Conservation (phyloP, 2,888 invertebrate genomes). For the Strigamia maritima region DNA sequence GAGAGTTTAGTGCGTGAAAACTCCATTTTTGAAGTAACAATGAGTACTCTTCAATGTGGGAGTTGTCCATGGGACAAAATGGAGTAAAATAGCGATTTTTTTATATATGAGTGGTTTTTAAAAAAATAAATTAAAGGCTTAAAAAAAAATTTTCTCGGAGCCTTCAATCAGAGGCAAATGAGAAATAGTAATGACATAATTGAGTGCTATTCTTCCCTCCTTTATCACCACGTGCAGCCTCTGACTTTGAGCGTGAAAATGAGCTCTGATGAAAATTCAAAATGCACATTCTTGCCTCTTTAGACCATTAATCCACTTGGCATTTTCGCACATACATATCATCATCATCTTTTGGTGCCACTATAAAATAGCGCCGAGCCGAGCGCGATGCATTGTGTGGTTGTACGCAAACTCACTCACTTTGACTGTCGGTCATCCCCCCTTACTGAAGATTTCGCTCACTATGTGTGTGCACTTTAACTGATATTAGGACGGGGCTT, state of each 20-base stretch:
- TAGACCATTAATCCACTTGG: neutral
- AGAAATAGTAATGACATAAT: neutral
- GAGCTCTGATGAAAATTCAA: neutral
- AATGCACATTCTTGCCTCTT: neutral
- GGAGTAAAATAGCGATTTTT: too few species aligned
- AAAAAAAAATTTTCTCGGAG: too few species aligned
- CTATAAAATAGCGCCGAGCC: neutral
- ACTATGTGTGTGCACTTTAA: neutral
- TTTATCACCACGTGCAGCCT: neutral
- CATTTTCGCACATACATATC: neutral
- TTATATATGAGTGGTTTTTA: too few species aligned
- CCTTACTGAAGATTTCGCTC: neutral
- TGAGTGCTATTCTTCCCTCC: neutral
- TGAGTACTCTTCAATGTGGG: too few species aligned
- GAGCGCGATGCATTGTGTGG: neutral
- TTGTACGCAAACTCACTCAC: neutral
- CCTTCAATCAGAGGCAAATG: neutral
- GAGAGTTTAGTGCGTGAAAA: too few species aligned
- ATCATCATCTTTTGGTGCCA: neutral
- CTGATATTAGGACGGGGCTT: slow-evolving; percentile 4
- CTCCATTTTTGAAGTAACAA: too few species aligned
- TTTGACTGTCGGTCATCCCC: neutral
- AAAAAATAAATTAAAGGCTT: too few species aligned
- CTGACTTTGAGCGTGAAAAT: neutral
- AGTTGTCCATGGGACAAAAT: too few species aligned